Evolutionary conservation across 1,140 invertebrate species (phyloP), one percentile per base, ranked within the genome.

Genomic region (Drosophila carrolli): DNA sequence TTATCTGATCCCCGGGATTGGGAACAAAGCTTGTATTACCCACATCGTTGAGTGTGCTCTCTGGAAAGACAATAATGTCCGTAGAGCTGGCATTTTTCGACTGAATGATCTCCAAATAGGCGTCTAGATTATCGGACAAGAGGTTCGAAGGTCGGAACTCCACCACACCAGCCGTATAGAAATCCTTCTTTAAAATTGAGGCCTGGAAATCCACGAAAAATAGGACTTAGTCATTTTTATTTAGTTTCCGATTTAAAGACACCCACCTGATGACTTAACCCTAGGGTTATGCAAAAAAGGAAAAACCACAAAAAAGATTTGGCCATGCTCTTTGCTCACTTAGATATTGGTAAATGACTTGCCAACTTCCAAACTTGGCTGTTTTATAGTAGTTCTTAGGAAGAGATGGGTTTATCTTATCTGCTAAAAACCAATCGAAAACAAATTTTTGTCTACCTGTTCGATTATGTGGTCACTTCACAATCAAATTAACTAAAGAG

Each of bases 21-120:
- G 91, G 91, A 10, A 92, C 80, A 66, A 79, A 91, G 7, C 68
- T 81, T 5, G 55, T 6, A 2, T 73, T 5, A 51, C 8, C 4
- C 14, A 67, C 8, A 2, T n/a, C 23, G n/a, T 93, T 93, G 1
- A 94, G 63, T 0, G 94, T 94, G 59, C 93, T 75, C 92, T 98
- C 97, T 0, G 97, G 97, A 83, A 98, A 98, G 2, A 98, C 96
- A 5, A 98, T 93, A 13, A 98, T 97, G 71, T 98, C 95, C 0
- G 94, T 94, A 51, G 38, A 19, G n/a, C 40, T 73, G 46, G 79
- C 90, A 37, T 83, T 75, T 3, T 14, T 6, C 5, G 79, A 90
- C 2, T 32, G 7, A 3, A 92, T 78, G n/a, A 92, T 76, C 44
- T 91, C 71, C 38, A 83, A 14, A 54, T 91, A 92, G 27, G 57